These are phyloP conservation scores for Ateles fusciceps DNA, from an alignment of 2,797 vertebrate species.

Conservation along the genomic window DNA sequence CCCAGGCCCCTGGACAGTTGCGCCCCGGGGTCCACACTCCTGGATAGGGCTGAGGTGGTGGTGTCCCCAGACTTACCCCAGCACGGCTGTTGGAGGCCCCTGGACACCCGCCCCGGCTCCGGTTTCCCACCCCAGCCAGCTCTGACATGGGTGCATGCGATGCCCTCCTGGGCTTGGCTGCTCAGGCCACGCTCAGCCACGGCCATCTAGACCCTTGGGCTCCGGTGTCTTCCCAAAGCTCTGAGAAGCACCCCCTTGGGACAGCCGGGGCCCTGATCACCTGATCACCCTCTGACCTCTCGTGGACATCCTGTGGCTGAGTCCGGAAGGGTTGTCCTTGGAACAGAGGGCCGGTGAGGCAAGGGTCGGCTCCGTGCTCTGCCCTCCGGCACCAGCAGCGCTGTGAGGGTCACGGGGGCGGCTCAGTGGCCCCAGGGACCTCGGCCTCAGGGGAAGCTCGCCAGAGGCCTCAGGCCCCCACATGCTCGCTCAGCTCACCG, in stretches of 20 bases:
- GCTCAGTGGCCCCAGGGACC: not conserved
- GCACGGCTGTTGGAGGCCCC: not conserved
- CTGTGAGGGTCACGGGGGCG: not conserved
- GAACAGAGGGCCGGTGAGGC: not conserved
- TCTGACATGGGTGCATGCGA: not conserved
- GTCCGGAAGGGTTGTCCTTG: not conserved
- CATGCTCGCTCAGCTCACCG: accelerated
- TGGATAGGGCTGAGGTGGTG: no score
- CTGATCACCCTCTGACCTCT: not conserved
- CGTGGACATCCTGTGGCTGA: accelerated
- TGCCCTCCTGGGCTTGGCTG: not conserved
- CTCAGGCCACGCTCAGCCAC: not conserved
- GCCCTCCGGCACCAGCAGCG: not conserved
- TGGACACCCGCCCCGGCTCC: not conserved
- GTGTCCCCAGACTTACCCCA: not conserved
- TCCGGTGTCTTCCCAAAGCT: not conserved
- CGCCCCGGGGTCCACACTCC: no score
- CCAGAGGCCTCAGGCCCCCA: no score
- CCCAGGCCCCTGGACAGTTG: not conserved
- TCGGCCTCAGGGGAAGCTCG: no score
- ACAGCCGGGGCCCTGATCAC: not conserved
- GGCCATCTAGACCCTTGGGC: not conserved
- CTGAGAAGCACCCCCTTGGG: not conserved
- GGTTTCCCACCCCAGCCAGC: not conserved
- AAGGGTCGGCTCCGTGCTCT: not conserved